These are phyloP conservation scores for Apostichopus californicus DNA, from an alignment of 35 echinoderm and acorn worm species.

Conservation along the genomic window DNA sequence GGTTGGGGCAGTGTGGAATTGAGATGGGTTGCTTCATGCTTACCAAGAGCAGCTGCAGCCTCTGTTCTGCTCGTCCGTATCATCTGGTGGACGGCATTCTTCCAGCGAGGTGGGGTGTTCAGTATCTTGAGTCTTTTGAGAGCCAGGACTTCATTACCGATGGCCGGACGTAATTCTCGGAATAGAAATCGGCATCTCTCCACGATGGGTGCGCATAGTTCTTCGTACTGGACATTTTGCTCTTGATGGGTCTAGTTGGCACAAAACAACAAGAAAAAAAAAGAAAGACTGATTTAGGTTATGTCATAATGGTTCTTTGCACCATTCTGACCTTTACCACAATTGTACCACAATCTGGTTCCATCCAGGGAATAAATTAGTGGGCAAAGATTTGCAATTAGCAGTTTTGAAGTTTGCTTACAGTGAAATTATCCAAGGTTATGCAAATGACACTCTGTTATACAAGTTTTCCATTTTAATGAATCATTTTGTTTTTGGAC, in stretches of 20 bases:
- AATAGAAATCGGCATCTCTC: constrained; percentile 88
- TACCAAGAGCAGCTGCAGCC: constrained; percentile 48
- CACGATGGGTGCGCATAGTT: constrained; percentile 79
- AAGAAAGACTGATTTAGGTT: neutral
- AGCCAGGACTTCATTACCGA: constrained; percentile 93
- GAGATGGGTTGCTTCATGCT: neutral
- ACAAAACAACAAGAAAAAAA: neutral
- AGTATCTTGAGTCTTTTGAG: constrained; percentile 91
- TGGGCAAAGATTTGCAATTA: too few relatives aligned
- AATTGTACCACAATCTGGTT: neutral
- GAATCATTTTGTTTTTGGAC: too few relatives aligned
- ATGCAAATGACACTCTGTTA: too few relatives aligned
- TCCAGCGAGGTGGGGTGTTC: constrained; percentile 92
- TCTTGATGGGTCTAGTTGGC: constrained; percentile 84
- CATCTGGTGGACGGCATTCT: constrained; percentile 82
- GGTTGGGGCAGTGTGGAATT: too few relatives aligned
- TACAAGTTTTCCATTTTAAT: too few relatives aligned
- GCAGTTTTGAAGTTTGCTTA: too few relatives aligned
- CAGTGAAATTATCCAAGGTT: too few relatives aligned
- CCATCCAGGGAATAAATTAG: too few relatives aligned
- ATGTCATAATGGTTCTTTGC: neutral
- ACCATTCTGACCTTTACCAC: neutral
- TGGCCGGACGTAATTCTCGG: constrained; percentile 90
- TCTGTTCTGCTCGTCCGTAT: constrained; percentile 74
- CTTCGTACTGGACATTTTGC: constrained; percentile 65